Conservation (phyloP, 64 coral and sea anemone genomes). For the Pocillopora damicornis region DNA sequence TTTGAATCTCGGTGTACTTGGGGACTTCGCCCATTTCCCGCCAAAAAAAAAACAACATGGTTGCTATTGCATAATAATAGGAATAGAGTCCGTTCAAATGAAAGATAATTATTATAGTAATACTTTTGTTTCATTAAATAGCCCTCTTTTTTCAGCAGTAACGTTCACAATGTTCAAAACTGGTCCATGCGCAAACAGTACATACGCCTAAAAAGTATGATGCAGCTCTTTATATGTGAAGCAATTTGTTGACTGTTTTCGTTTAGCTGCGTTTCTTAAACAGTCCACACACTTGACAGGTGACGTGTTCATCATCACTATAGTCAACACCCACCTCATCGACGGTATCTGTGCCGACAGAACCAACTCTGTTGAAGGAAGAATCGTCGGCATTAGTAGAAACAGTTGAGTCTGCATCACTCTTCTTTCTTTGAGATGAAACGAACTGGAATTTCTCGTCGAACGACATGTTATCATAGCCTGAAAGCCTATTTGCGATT, state of each 20-base stretch:
- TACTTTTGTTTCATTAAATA: too few species aligned
- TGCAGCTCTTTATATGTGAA: not conserved
- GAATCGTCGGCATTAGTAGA: not conserved
- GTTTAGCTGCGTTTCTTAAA: conserved; percentile 19
- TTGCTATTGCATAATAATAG: too few species aligned
- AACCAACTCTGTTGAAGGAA: not conserved
- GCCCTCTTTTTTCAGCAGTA: too few species aligned
- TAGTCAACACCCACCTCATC: not conserved
- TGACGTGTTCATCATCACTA: not conserved
- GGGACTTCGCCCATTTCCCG: too few species aligned
- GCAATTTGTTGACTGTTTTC: not conserved
- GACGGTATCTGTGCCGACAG: not conserved
- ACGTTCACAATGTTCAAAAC: too few species aligned
- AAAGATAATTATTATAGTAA: too few species aligned
- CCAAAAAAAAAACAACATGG: too few species aligned
- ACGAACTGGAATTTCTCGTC: conserved; percentile 41
- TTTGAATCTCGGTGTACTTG: too few species aligned
- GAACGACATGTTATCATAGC: conserved; percentile 60
- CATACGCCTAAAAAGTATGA: too few species aligned
- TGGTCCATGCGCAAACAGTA: too few species aligned
- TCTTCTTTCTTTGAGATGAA: conserved; percentile 20
- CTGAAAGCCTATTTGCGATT: conserved; percentile 45
- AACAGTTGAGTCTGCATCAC: not conserved
- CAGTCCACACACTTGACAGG: conserved; percentile 32
- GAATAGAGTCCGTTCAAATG: too few species aligned